Evolutionary conservation across 2,888 invertebrate genomes (phyloP).

Genomic region (Phrixothrix hirtus): DNA sequence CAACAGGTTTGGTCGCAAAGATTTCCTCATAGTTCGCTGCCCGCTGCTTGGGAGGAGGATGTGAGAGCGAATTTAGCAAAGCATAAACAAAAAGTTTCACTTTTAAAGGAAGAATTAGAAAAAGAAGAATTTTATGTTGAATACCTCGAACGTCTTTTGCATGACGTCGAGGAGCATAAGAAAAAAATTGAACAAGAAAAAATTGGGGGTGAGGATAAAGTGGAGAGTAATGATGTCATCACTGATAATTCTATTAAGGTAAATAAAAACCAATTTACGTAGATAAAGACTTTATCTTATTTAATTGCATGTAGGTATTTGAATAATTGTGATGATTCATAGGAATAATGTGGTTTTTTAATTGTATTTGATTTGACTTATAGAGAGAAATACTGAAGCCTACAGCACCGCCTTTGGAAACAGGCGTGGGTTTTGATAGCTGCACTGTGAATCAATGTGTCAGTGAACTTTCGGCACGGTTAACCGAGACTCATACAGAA

Average conservation of each 20-base stretch:
- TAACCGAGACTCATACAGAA: constrained; percentile 27
- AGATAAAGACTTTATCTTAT: neutral
- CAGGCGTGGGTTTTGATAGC: constrained; percentile 44
- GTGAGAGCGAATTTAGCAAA: constrained; percentile 86
- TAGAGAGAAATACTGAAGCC: constrained; percentile 24
- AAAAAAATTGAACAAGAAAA: constrained; percentile 57
- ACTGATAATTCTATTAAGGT: constrained; percentile 41
- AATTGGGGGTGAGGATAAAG: constrained; percentile 34
- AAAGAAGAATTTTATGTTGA: constrained; percentile 91
- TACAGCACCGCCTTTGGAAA: constrained; percentile 39
- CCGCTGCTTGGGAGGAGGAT: constrained; percentile 92
- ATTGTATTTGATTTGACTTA: constrained; percentile 4
- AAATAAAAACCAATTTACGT: too few species aligned
- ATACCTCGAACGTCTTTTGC: constrained; percentile 81
- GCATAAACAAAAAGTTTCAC: constrained; percentile 83
- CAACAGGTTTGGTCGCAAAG: constrained; percentile 90
- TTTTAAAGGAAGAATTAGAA: constrained; percentile 82
- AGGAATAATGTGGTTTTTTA: neutral
- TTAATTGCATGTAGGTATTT: neutral
- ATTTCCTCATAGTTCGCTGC: constrained; percentile 87
- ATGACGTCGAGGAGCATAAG: constrained; percentile 84
- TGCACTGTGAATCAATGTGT: constrained; percentile 68
- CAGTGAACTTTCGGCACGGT: constrained; percentile 65
- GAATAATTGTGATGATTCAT: constrained; percentile 2
- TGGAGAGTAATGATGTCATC: constrained; percentile 35